These are phyloP conservation scores for Harpalus rubripes DNA, from an alignment of 2,888 invertebrate genomes.

Conservation along the genomic window DNA sequence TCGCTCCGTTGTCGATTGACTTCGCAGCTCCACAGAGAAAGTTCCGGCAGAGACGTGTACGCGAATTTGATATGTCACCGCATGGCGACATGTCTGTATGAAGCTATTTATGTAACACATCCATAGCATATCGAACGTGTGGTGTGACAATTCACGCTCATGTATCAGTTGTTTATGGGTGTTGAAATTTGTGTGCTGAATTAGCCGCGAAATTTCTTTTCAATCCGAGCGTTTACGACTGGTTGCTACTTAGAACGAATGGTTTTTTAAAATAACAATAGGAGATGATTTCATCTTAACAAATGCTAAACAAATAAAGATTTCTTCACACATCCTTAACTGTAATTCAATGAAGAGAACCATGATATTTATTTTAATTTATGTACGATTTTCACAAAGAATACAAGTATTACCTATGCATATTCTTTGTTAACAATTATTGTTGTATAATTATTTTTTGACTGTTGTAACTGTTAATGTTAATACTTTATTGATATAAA, in stretches of 20 bases:
- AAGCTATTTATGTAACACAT: constrained; percentile 46
- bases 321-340: constrained; percentile 5
- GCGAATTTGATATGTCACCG: constrained; percentile 25
- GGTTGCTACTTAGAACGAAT: neutral
- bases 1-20: neutral
- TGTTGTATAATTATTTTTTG: too few relatives aligned
- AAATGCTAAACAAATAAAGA: constrained; percentile 5
- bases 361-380: neutral
- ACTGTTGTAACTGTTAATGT: too few relatives aligned
- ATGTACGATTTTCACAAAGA: constrained; percentile 2
- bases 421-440: neutral
- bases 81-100: constrained; percentile 29
- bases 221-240: neutral
- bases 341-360: neutral
- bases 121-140: constrained; percentile 2
- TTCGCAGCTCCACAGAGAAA: neutral
- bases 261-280: neutral
- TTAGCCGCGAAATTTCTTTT: neutral
- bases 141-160: constrained; percentile 20
- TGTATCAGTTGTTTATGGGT: neutral
- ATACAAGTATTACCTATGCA: neutral
- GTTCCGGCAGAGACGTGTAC: neutral
- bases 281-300: neutral
- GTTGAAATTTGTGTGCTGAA: neutral
- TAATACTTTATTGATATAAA: too few relatives aligned